Conservation (phyloP, 2,888 invertebrate species). For the Zele albiditarsus region DNA sequence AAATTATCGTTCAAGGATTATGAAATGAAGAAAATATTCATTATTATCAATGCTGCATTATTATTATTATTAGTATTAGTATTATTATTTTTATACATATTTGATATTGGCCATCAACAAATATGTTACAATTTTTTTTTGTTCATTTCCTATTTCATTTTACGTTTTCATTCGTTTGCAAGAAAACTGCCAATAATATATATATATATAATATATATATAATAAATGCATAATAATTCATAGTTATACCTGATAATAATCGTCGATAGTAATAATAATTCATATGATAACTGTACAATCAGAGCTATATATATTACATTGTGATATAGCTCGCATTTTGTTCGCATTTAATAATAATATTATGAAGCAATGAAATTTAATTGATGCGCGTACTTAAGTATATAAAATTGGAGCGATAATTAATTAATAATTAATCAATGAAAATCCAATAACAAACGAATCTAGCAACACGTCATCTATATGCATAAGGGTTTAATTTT, state of each 20-base stretch:
- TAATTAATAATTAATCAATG: conserved; percentile 34
- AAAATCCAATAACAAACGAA: conserved; percentile 50
- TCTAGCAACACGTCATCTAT: conserved; percentile 28
- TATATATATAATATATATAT: conserved; percentile 54
- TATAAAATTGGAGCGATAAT: neutral
- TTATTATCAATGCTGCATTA: conserved; percentile 67
- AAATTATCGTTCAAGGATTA: neutral
- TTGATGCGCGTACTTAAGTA: conserved; percentile 9
- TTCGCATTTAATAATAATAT: conserved; percentile 24
- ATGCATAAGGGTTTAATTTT: conserved; percentile 19
- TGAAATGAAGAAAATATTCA: neutral
- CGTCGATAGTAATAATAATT: conserved; percentile 57
- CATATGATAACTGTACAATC: conserved; percentile 58
- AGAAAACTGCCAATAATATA: conserved; percentile 59
- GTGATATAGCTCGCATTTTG: neutral
- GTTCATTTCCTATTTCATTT: conserved; percentile 22
- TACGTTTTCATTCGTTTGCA: conserved; percentile 55
- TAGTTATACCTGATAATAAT: conserved; percentile 57
- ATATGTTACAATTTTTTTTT: conserved; percentile 63
- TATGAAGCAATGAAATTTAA: conserved; percentile 29
- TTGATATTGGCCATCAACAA: conserved; percentile 69
- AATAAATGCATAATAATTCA: conserved; percentile 62
- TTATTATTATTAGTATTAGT: conserved; percentile 62
- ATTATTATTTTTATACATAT: conserved; percentile 62
- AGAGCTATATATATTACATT: conserved; percentile 11